These are phyloP conservation scores for Mycetomoellerius zeteki DNA, from an alignment of 1,140 invertebrate genomes.

Conservation along the genomic window DNA sequence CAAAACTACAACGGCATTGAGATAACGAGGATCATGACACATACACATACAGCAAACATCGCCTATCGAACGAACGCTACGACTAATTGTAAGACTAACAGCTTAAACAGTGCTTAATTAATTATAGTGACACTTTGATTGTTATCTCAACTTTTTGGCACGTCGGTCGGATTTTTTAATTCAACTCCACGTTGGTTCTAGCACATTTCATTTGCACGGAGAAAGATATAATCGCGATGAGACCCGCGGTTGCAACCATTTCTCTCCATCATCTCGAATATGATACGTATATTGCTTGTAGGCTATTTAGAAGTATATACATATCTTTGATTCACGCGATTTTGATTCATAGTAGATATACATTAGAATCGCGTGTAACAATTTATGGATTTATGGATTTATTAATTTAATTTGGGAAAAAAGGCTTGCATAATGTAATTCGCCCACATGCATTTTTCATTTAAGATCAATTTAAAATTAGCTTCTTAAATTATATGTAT, in stretches of 20 bases:
- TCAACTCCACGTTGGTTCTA: conserved; percentile 10
- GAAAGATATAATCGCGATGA: conserved; percentile 35
- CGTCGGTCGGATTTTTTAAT: conserved; percentile 1
- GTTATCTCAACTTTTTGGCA: conserved; percentile 52
- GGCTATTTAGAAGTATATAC: conserved; percentile 13
- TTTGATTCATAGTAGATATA: neutral
- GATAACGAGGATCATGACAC: conserved; percentile 12
- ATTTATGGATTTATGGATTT: conserved; percentile 30
- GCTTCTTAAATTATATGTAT: conserved; percentile 7
- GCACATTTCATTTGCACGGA: conserved; percentile 1
- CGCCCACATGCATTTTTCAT: conserved; percentile 3
- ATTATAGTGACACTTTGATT: conserved; percentile 37
- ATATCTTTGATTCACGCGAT: conserved; percentile 1
- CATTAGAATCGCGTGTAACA: neutral
- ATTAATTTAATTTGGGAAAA: conserved; percentile 5
- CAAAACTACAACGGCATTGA: conserved; percentile 5
- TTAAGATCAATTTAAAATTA: conserved; percentile 7
- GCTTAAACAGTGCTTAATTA: conserved; percentile 35
- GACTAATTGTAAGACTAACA: conserved; percentile 37
- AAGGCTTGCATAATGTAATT: neutral
- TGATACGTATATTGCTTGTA: conserved; percentile 29
- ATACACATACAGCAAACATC: conserved; percentile 37
- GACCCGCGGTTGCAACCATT: neutral
- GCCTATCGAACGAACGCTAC: conserved; percentile 28
- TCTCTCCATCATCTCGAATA: neutral